Evolutionary conservation across 2,888 invertebrate genomes (phyloP).

Genomic region (Drosophila hamatofila): DNA sequence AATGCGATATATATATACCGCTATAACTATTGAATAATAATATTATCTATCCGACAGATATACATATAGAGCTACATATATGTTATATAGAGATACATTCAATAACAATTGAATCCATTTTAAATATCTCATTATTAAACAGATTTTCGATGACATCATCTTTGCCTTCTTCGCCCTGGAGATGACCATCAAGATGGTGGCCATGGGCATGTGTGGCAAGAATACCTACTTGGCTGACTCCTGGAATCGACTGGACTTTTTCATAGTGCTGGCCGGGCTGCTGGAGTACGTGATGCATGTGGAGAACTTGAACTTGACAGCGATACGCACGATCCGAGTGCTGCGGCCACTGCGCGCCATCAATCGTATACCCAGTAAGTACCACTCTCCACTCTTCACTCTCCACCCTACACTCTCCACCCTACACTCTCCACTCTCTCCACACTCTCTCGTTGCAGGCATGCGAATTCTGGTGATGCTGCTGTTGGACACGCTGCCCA

Average conservation of each 20-base stretch:
- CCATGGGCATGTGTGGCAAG: constrained; percentile 98
- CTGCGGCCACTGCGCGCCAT: constrained; percentile 98
- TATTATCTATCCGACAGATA: too few relatives aligned
- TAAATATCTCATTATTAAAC: neutral
- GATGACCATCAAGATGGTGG: constrained; percentile 99
- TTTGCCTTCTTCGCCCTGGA: constrained; percentile 99
- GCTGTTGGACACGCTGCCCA: constrained; percentile 98
- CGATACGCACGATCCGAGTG: constrained; percentile 98
- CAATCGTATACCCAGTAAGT: constrained; percentile 99
- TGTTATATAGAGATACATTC: neutral
- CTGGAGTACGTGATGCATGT: constrained; percentile 96
- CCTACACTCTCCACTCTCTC: neutral
- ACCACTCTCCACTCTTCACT: neutral
- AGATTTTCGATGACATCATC: constrained; percentile 99
- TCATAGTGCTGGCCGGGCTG: constrained; percentile 98
- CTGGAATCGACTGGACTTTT: constrained; percentile 99
- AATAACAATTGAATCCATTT: neutral
- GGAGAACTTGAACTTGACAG: constrained; percentile 98
- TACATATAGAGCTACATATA: neutral
- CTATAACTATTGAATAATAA: too few relatives aligned
- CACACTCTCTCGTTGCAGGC: constrained; percentile 87
- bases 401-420: neutral
- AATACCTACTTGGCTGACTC: constrained; percentile 98
- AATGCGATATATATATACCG: too few relatives aligned
- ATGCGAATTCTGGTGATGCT: constrained; percentile 99